Percentiles rank a stretch among this genome's conserved stretches.
These are phyloP conservation scores for Tenebrosternarchus preto DNA, from an alignment of 2,113 vertebrate genomes.

Conservation along the genomic window DNA sequence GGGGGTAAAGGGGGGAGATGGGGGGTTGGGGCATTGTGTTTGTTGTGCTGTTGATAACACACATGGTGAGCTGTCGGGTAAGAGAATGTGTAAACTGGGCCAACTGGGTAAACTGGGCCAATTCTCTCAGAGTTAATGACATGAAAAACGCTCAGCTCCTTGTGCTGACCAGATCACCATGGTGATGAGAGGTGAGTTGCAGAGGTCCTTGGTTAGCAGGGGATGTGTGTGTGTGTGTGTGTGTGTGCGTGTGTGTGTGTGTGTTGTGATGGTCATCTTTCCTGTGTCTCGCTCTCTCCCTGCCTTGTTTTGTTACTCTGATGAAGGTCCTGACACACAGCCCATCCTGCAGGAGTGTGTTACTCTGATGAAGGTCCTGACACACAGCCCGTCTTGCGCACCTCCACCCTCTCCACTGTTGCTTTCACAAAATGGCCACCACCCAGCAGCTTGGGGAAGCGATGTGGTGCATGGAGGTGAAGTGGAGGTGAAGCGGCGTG, in stretches of 20 bases:
- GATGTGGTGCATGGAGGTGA: constrained; percentile 15
- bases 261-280: neutral
- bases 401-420: neutral
- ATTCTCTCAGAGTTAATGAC: too few relatives aligned
- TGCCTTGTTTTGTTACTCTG: neutral
- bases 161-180: constrained; percentile 19
- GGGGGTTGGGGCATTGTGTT: neutral
- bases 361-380: constrained; percentile 15
- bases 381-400: neutral
- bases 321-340: constrained; percentile 21
- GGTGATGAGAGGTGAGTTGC: constrained; percentile 24
- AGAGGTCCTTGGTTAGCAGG: constrained; percentile 2
- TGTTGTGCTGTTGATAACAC: neutral
- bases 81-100: too few relatives aligned
- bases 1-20: neutral
- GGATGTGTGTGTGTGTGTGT: constrained; percentile 12
- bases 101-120: too few relatives aligned
- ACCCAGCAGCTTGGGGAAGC: constrained; percentile 26
- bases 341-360: neutral
- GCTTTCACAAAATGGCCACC: constrained; percentile 49
- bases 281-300: neutral
- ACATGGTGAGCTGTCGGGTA: neutral
- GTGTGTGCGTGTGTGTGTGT: neutral
- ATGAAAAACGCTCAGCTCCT: too few relatives aligned
- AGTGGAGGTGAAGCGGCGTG: too few relatives aligned